Evolutionary conservation across 2,113 vertebrate genomes (phyloP).

Genomic region (Sterna hirundo): DNA sequence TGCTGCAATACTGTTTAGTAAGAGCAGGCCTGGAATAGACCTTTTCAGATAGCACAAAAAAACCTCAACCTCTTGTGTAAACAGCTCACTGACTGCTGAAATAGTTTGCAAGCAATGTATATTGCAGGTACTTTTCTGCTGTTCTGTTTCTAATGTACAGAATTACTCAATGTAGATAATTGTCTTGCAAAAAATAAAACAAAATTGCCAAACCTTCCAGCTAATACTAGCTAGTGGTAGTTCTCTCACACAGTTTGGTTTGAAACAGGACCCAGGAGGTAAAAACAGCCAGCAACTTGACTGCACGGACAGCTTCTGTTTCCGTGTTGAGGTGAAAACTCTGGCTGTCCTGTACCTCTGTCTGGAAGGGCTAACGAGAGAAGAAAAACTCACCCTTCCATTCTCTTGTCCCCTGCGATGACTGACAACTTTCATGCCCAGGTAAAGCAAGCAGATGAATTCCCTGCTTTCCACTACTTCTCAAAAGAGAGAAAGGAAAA

Average conservation of each 20-base stretch:
- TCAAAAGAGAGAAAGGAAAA: background rate
- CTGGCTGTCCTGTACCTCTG: background rate
- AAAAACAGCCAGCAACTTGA: background rate
- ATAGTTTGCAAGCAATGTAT: background rate
- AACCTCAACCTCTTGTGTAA: rapidly evolving
- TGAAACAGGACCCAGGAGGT: background rate
- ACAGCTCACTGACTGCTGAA: background rate
- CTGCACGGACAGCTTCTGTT: background rate
- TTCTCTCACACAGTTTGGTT: background rate
- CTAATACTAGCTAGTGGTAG: background rate
- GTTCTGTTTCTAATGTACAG: background rate
- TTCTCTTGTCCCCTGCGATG: background rate
- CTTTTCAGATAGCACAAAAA: background rate
- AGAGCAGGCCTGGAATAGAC: background rate
- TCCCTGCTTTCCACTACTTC: background rate
- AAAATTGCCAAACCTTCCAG: background rate
- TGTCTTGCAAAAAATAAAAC: background rate
- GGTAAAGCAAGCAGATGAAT: background rate
- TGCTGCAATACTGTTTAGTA: background rate
- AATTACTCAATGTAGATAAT: background rate
- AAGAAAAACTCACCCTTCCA: background rate
- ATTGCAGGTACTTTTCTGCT: background rate
- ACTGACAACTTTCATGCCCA: background rate
- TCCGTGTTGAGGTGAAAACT: background rate
- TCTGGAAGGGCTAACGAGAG: background rate